phyloP scores from a whole-genome alignment of 1,140 invertebrate genomes.

The Branchinecta lindahli region DNA sequence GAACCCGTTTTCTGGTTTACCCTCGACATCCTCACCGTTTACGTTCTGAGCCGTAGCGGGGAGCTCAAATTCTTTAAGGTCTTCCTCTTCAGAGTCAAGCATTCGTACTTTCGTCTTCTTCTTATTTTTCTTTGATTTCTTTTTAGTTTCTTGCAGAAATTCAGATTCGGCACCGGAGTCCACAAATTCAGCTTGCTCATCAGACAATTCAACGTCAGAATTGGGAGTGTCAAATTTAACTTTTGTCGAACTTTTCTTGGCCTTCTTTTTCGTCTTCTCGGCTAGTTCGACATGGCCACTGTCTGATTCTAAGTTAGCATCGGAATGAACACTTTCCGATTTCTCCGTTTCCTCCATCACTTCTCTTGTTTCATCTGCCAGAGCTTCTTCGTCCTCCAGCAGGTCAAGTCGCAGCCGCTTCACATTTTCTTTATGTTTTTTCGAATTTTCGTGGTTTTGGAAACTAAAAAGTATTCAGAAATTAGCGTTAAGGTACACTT shows the following conservation, averaged over 20 bases:
- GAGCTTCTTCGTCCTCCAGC: background rate
- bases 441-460: conserved; percentile 1
- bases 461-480: background rate
- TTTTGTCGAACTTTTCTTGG: background rate
- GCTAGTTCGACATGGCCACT: background rate
- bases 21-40: no score
- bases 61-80: background rate
- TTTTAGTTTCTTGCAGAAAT: background rate
- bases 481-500: no score
- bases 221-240: background rate
- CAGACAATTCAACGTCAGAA: background rate
- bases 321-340: background rate
- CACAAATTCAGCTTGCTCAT: background rate
- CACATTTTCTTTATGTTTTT: conserved; percentile 6
- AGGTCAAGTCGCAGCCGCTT: background rate
- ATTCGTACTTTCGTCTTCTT: background rate
- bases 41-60: background rate
- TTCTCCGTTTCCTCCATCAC: background rate
- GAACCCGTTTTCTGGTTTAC: background rate
- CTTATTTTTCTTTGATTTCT: background rate
- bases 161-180: background rate
- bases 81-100: background rate
- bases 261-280: background rate
- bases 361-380: background rate
- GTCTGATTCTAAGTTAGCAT: background rate